Base-by-base conservation (phyloP, 2,113 vertebrate species). In the Choloepus hoffmanni region DNA sequence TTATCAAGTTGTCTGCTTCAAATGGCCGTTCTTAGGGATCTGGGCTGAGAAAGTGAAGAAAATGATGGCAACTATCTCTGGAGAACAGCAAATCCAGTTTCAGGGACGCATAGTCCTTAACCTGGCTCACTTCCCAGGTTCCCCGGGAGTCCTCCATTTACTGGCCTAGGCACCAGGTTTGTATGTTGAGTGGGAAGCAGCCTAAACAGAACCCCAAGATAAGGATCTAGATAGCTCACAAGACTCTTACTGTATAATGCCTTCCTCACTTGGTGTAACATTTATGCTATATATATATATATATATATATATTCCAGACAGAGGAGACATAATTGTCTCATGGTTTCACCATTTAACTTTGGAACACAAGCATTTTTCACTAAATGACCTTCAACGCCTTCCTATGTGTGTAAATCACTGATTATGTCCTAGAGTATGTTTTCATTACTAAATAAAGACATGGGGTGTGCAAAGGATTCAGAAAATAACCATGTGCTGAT, bases 141-240 rank as follows among this genome's bases (percentile, higher is more conserved):
- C 91, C 48, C 40, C 68, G 73, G 79, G 48, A 84, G 53, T 68
- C 88, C 40, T 90, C 92, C 70, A 87, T 90, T 96, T 96, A 63
- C 84, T 89, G 45, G 48, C 68, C 23, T 26, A 13, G 43, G 50
- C 30, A 26, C 40, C 53, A 43, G 73, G 63, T 26, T 23, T 70
- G 76, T 85, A 23, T 84, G 24, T 62, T 73, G 68, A 55, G 28
- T 26, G 45, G 45, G 28, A 58, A 28, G 76, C 58, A 95, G n/a
- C 55, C 23, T 92, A 65, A 36, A 60, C 62, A 26, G 28, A 78
- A 76, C 36, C 18, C 24, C 58, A 76, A 82, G 26, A 92, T 43
- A 19, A 90, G 18, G 36, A 2, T 53, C 45, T 43, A 89, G 45
- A 48, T 10, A 86, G 8, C 23, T 85, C 40, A 63, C 53, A 53